Evolutionary conservation across 1,140 invertebrate species (phyloP).

Genomic region (Ceratina calcarata): DNA sequence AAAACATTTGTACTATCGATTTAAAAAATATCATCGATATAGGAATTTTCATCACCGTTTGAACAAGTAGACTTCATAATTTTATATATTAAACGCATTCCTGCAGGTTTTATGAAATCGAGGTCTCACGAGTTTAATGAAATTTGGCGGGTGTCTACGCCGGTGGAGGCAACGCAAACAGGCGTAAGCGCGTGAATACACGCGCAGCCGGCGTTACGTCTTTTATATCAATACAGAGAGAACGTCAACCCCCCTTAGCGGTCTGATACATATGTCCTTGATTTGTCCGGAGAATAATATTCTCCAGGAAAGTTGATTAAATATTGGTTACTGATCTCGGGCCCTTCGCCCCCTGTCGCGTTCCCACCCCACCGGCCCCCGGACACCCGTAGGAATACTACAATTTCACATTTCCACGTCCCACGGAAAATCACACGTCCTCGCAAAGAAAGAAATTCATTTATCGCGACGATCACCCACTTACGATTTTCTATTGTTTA

Average conservation of each 20-base stretch:
- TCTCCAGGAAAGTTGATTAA: constrained; percentile 78
- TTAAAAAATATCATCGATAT: too few species aligned
- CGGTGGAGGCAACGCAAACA: constrained; percentile 23
- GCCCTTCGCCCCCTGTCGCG: constrained; percentile 52
- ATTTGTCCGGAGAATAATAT: constrained; percentile 78
- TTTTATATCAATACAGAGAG: constrained; percentile 58
- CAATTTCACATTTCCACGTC: constrained; percentile 72
- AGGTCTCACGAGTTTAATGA: not conserved
- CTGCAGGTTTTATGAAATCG: not conserved
- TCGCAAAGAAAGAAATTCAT: not conserved
- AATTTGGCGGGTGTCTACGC: not conserved
- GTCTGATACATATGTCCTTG: constrained; percentile 77
- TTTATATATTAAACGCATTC: too few species aligned
- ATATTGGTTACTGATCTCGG: constrained; percentile 74
- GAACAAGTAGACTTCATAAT: too few species aligned
- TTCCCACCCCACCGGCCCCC: constrained; percentile 55
- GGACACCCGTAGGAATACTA: constrained; percentile 66
- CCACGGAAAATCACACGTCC: constrained; percentile 33
- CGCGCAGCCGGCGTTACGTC: constrained; percentile 40
- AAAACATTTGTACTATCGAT: too few species aligned
- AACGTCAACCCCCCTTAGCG: constrained; percentile 59
- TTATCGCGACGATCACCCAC: constrained; percentile 42
- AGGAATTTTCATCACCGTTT: too few species aligned
- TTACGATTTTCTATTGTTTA: constrained; percentile 27
- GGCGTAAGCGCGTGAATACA: constrained; percentile 10